These are phyloP conservation scores for Drosophila mercatorum DNA, from an alignment of 2,888 invertebrate genomes.

Conservation along the genomic window DNA sequence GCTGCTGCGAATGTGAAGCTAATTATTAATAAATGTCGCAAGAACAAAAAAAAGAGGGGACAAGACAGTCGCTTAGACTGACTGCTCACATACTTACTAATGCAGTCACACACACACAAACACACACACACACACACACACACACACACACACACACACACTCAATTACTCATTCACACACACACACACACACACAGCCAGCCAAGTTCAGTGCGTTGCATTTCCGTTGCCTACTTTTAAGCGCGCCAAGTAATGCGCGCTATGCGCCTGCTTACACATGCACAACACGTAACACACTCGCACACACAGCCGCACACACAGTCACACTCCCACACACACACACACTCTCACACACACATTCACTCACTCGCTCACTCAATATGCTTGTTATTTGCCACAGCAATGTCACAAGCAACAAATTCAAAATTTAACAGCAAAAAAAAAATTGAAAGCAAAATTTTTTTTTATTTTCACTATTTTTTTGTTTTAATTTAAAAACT, in stretches of 20 bases:
- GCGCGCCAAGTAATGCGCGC: constrained; percentile 33
- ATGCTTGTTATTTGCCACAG: constrained; percentile 1
- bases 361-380: constrained; percentile 12
- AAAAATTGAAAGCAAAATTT: neutral
- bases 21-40: neutral
- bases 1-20: neutral
- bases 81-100: constrained; percentile 3
- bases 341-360: neutral
- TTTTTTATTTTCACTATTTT: neutral
- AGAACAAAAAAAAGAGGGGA: neutral
- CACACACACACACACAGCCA: neutral
- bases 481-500: neutral
- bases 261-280: constrained; percentile 15
- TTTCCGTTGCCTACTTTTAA: constrained; percentile 30
- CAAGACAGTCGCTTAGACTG: neutral
- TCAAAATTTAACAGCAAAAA: constrained; percentile 1
- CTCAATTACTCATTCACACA: no score
- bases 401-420: neutral
- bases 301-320: neutral
- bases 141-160: neutral
- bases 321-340: neutral
- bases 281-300: constrained; percentile 26
- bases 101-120: neutral
- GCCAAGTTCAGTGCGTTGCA: constrained; percentile 11
- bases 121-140: neutral